Evolutionary conservation across 2,113 vertebrate genomes (phyloP).

Genomic region (Erythrolamprus reginae): DNA sequence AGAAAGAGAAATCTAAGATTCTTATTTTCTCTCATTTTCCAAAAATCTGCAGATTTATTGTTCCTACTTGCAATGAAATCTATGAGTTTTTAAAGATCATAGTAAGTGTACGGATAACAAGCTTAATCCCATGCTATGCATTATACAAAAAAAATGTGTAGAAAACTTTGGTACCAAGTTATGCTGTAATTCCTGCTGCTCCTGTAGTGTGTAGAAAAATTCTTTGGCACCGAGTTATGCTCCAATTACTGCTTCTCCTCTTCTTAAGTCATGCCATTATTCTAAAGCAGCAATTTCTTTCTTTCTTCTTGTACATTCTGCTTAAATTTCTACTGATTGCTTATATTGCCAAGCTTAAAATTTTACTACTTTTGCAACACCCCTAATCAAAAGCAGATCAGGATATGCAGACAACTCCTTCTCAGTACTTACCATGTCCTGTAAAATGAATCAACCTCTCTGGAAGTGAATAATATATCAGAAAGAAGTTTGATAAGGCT

Average conservation of each 20-base stretch:
- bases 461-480: slow-evolving; percentile 34
- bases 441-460: slow-evolving; percentile 31
- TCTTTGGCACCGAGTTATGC: not conserved
- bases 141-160: not conserved
- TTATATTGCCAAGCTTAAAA: not conserved
- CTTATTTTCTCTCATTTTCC: not conserved
- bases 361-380: not conserved
- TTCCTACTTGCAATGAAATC: not conserved
- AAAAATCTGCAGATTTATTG: not conserved
- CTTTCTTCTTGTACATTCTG: not conserved
- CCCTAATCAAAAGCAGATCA: not conserved
- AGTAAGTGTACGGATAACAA: not conserved
- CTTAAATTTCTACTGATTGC: not conserved
- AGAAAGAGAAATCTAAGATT: not conserved
- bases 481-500: slow-evolving; percentile 22
- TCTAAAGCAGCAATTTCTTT: not conserved
- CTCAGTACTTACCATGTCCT: slow-evolving; percentile 20
- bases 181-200: too few species aligned
- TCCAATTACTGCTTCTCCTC: not conserved
- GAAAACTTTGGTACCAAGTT: not conserved
- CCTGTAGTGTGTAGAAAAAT: not conserved
- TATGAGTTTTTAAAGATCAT: not conserved
- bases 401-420: not conserved
- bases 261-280: not conserved
- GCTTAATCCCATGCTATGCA: not conserved